These are phyloP conservation scores for Daphoenositta chrysoptera DNA, from an alignment of 2,113 vertebrate species.

Conservation along the genomic window DNA sequence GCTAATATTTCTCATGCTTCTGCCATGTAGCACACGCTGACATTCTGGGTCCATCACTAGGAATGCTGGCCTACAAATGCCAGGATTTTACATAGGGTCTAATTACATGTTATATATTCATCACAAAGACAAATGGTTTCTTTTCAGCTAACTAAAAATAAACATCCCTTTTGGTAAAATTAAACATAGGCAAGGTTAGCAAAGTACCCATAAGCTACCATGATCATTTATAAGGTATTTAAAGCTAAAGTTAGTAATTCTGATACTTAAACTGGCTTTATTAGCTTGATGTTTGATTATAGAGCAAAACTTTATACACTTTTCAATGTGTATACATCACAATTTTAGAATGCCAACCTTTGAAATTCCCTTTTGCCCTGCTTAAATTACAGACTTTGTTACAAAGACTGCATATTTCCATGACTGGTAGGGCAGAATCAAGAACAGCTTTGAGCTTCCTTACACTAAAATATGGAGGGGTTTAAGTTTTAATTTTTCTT, in stretches of 20 bases:
- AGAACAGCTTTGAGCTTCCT: neutral
- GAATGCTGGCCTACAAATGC: neutral
- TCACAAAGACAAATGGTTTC: neutral
- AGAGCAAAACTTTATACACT: neutral
- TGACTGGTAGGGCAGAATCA: neutral
- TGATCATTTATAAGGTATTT: neutral
- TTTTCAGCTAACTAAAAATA: neutral
- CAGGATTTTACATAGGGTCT: neutral
- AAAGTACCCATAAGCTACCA: neutral
- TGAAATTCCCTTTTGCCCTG: neutral
- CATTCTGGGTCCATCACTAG: neutral
- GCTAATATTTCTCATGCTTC: neutral
- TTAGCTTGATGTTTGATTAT: neutral
- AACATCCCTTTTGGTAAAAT: neutral
- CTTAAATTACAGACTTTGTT: neutral
- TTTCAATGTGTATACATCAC: neutral
- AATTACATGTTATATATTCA: neutral
- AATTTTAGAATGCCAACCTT: neutral
- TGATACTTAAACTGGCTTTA: neutral
- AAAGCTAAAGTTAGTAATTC: neutral
- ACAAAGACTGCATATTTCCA: neutral
- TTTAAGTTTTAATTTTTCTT: neutral
- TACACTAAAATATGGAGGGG: neutral
- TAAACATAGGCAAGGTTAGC: neutral
- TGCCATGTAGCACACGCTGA: fast-evolving